Base-by-base conservation (phyloP, 1,140 invertebrate species). In the Papilio glaucus region DNA sequence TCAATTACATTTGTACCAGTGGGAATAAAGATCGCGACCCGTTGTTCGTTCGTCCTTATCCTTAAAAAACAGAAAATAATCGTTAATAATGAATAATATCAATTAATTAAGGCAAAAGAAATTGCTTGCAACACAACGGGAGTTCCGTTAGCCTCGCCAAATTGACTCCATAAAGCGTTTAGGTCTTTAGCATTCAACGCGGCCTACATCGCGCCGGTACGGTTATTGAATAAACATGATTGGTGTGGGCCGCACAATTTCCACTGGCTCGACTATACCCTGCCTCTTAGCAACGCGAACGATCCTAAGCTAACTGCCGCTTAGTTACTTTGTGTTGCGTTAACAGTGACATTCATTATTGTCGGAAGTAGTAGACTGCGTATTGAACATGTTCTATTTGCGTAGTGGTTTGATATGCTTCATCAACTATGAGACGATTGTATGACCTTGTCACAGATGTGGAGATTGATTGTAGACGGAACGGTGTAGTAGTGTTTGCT, bases 151-250 rank as follows among this genome's bases (percentile, higher is more conserved):
- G 24, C 49, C 63, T 70, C 72, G 73, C 68, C 70, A 76, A 75
- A 78, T 73, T 60, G 68, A 75, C 67, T 63, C 33, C 74, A 74
- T 72, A 72, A 83, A 77, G 76, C 74, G 82, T 72, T 77, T 74
- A 82, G 78, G 77, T 84, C 42, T 76, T 90, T 86, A 87, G 74
- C 80, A 86, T 86, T 88, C 84, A 82, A 77, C 65, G 75, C 83
- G 83, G 77, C 79, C 81, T 84, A 80, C 79, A 80, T 89, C 80
- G 81, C 80, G 73, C 77, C 76, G 80, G 81, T 82, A 77, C 82
- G 71, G 78, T 75, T 85, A 87, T 90, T 90, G 86, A 90, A 90
- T 90, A 90, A 90, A 88, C 87, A 89, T 88, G 87, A 85, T 85
- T 77, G 79, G 80, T 78, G 87, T 88, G 81, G 85, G 87, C 77